Conservation (phyloP, 1,140 invertebrate species). For the Sweltsa coloradensis region DNA sequence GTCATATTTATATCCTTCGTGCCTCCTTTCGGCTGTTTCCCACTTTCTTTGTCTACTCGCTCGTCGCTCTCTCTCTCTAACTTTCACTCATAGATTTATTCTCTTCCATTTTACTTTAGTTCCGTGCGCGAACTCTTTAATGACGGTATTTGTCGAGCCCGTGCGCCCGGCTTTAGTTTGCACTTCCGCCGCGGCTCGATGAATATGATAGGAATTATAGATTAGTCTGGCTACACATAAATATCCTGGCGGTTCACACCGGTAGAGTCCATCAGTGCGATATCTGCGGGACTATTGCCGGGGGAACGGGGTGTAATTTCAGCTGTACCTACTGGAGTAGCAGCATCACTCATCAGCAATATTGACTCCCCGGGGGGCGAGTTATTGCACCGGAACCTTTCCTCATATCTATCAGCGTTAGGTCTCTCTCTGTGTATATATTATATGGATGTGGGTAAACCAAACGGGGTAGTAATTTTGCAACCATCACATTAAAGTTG, state of each 20-base stretch:
- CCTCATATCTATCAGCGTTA: slow-evolving; percentile 8
- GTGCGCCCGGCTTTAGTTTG: too few species aligned
- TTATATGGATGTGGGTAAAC: too few species aligned
- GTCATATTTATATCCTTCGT: slow-evolving; percentile 10
- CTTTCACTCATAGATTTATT: not conserved
- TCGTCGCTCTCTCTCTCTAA: not conserved
- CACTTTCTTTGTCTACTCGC: not conserved
- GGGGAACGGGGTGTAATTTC: slow-evolving; percentile 5
- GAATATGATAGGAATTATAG: too few species aligned
- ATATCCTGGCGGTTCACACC: too few species aligned
- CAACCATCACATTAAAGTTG: slow-evolving; percentile 12
- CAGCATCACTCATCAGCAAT: slow-evolving; percentile 11
- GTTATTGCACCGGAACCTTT: slow-evolving; percentile 7
- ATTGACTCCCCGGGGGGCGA: slow-evolving; percentile 7
- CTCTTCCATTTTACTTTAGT: too few species aligned
- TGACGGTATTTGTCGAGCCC: too few species aligned
- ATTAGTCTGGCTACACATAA: too few species aligned
- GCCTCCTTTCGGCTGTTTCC: not conserved
- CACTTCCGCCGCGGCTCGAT: too few species aligned
- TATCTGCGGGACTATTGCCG: too few species aligned
- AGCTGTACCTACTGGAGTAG: too few species aligned
- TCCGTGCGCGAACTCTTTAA: too few species aligned
- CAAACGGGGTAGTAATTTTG: slow-evolving; percentile 11
- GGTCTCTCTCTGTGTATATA: not conserved
- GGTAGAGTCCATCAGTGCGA: too few species aligned